Base-by-base conservation (phyloP, 2,888 invertebrate genomes). In the Phragmatobia fuliginosa region DNA sequence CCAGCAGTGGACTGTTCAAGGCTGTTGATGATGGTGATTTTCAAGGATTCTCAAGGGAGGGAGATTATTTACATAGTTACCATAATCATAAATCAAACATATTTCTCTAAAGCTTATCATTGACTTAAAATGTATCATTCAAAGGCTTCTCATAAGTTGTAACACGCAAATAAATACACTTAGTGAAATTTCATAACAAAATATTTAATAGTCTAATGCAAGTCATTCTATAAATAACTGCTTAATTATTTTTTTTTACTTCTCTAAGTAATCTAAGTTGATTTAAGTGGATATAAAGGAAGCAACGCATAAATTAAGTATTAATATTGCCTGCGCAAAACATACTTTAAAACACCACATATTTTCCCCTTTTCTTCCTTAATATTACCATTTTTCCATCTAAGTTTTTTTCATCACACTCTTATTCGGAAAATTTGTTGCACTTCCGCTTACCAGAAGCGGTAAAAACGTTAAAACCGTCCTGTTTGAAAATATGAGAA, bases 401-500 rank as follows among this genome's bases (percentile, higher is more conserved):
- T 78, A 81, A 80, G 80, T 86, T 87, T n/a, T 85, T 87, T 88
- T 85, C 82, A 81, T 83, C 77, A 82, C 86, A 88, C 85, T 88
- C 88, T 88, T 88, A 87, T 90, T 87, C 86, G 83, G 83, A 87
- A 90, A 91, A 91, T 90, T 90, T 90, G 87, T 90, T 88, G 90
- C 90, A 88, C 83, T 74, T 73, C 87, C 90, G 90, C 88, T 91
- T 89, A 90, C 90, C 88, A 87, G 90, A 88, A 89, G 87, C 89
- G 87, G 87, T 88, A 87, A 88, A 86, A 88, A 84, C 91, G 89
- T 90, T 91, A 90, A 91, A 90, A 87, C 88, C 80, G 88, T 90
- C 90, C 86, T 83, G 87, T 85, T 88, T 87, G 83, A 88, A 91
- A 92, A 91, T 92, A 93, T 91, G 90, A 91, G 89, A 87, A 85